These are phyloP conservation scores for Holotrichia oblita DNA, from an alignment of 1,140 invertebrate genomes.

Conservation along the genomic window DNA sequence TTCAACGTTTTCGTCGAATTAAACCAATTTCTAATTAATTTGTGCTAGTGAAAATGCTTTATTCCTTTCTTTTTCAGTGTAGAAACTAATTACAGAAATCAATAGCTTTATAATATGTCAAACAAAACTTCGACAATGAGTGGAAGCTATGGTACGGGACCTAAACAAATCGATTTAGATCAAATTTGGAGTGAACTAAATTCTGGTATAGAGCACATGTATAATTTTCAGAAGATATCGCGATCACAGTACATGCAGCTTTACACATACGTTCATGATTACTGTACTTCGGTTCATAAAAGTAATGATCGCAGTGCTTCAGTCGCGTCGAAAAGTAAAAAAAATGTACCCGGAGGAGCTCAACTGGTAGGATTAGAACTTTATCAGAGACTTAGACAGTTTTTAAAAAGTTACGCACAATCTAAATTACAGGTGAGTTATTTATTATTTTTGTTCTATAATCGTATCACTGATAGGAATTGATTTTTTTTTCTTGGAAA, in stretches of 20 bases:
- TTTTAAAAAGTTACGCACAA: constrained; percentile 81
- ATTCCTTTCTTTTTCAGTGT: constrained; percentile 17
- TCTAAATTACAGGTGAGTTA: constrained; percentile 73
- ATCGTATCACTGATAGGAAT: not conserved
- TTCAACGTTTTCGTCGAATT: too few relatives aligned
- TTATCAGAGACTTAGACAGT: constrained; percentile 93
- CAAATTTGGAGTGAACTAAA: constrained; percentile 96
- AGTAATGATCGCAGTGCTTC: constrained; percentile 62
- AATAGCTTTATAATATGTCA: constrained; percentile 43
- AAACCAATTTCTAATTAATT: not conserved
- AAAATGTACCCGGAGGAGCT: constrained; percentile 65
- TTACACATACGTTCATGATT: constrained; percentile 91
- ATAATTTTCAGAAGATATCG: constrained; percentile 83
- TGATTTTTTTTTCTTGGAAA: too few relatives aligned
- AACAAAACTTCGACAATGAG: constrained; percentile 47
- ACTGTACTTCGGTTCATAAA: constrained; percentile 94
- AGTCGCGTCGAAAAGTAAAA: constrained; percentile 53
- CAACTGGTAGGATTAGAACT: constrained; percentile 96
- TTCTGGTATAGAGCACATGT: constrained; percentile 93
- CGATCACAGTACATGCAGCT: constrained; percentile 65
- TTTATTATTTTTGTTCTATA: not conserved
- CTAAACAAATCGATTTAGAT: constrained; percentile 88
- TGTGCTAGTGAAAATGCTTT: not conserved
- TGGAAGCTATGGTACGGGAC: constrained; percentile 62
- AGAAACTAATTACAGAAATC: constrained; percentile 30